phyloP scores from a whole-genome alignment of 2,113 vertebrate genomes.

The Nasalis larvatus region DNA sequence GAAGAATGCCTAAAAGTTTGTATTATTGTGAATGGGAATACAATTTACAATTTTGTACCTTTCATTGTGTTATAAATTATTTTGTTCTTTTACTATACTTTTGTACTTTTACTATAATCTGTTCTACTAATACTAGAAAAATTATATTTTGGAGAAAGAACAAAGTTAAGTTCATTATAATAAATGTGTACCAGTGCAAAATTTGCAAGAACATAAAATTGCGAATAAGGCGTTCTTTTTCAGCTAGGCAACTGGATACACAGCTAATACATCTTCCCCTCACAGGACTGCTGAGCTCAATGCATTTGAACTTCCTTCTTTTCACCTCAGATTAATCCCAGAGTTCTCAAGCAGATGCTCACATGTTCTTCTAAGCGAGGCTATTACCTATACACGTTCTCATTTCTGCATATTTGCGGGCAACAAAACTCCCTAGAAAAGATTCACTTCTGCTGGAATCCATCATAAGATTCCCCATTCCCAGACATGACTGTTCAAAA shows the following conservation, averaged over 20 bases:
- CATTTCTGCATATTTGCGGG: neutral
- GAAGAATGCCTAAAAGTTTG: neutral
- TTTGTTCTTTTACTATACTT: neutral
- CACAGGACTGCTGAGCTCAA: neutral
- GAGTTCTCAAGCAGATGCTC: neutral
- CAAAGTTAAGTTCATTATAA: slow-evolving; percentile 2
- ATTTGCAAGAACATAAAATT: neutral
- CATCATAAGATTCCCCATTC: neutral
- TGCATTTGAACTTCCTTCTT: accelerated
- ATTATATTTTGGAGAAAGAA: neutral
- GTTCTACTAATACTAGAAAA: slow-evolving; percentile 7
- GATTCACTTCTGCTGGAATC: neutral
- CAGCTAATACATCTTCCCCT: neutral
- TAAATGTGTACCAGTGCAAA: neutral
- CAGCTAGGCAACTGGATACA: neutral
- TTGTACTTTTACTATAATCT: neutral
- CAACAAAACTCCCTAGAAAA: neutral
- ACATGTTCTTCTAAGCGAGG: neutral
- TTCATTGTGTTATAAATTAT: neutral
- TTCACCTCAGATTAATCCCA: neutral
- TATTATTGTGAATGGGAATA: neutral
- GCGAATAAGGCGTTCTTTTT: neutral
- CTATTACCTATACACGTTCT: neutral
- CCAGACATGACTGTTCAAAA: neutral
- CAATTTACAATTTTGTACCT: neutral